These are phyloP conservation scores for Pangasius macronema DNA, from an alignment of 2,797 vertebrate species.

Conservation along the genomic window DNA sequence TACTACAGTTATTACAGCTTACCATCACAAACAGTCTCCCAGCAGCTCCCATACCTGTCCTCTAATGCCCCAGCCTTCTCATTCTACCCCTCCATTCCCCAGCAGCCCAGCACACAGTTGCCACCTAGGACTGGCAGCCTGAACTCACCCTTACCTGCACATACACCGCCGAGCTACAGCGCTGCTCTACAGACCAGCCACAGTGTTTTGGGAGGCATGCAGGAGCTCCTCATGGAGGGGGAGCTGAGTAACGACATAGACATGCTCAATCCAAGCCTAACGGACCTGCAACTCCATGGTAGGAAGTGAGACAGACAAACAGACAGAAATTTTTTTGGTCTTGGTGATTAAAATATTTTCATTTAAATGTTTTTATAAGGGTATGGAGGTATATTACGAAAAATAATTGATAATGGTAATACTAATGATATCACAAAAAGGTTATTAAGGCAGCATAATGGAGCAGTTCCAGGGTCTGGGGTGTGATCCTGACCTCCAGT, in stretches of 20 bases:
- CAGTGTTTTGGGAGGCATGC: constrained; percentile 71
- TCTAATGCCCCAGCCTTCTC: constrained; percentile 70
- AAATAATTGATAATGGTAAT: neutral
- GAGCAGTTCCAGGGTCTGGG: neutral
- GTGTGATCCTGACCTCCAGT: neutral
- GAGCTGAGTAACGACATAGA: constrained; percentile 88
- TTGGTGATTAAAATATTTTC: neutral
- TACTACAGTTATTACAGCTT: constrained; percentile 63
- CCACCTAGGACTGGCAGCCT: constrained; percentile 70
- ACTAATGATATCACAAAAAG: neutral
- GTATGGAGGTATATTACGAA: neutral
- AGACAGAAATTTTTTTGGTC: neutral
- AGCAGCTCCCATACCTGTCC: constrained; percentile 66
- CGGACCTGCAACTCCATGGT: constrained; percentile 96
- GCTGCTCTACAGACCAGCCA: constrained; percentile 73
- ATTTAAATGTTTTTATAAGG: neutral
- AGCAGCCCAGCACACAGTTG: constrained; percentile 67
- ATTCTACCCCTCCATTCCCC: constrained; percentile 71
- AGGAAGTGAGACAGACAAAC: neutral
- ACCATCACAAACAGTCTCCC: constrained; percentile 55
- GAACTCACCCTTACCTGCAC: constrained; percentile 79
- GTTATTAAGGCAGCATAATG: neutral
- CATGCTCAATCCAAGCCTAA: constrained; percentile 90
- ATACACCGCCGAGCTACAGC: constrained; percentile 76
- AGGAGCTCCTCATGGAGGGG: constrained; percentile 84